Evolutionary conservation across 2,797 vertebrate genomes (phyloP).

Genomic region (Potorous gilbertii): DNA sequence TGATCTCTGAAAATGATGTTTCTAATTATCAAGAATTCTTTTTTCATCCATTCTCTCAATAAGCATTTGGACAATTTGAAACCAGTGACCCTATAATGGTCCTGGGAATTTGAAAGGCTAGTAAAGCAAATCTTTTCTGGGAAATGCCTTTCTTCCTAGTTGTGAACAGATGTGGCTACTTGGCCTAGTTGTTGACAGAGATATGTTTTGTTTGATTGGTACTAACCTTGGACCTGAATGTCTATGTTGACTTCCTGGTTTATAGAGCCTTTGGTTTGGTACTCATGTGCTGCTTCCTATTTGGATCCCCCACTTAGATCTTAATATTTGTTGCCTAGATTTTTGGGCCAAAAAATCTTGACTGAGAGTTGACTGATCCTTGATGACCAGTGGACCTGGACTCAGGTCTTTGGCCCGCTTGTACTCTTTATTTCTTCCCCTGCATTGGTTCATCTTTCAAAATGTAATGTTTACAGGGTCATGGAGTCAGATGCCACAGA

Average conservation of each 20-base stretch:
- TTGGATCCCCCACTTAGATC: not conserved
- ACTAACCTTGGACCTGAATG: not conserved
- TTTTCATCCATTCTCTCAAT: not conserved
- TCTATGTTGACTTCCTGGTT: not conserved
- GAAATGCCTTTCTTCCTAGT: not conserved
- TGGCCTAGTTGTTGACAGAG: not conserved
- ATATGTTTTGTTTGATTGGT: not conserved
- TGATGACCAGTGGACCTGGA: not conserved
- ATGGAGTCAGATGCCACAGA: not conserved
- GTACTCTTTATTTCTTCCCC: not conserved
- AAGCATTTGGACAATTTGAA: not conserved
- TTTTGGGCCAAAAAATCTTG: not conserved
- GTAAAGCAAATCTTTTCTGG: not conserved
- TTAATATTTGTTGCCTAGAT: not conserved
- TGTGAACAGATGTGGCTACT: not conserved
- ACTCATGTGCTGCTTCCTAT: not conserved
- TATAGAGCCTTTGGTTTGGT: not conserved
- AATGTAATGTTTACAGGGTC: not conserved
- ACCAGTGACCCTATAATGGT: not conserved
- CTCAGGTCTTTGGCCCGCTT: not conserved
- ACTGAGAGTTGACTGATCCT: not conserved
- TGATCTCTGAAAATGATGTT: slow-evolving; percentile 2
- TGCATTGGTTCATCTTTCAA: not conserved
- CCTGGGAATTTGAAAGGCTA: not conserved
- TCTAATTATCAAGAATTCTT: not conserved